Percentiles rank a stretch among this genome's conserved stretches.
Conservation (phyloP, 2,888 invertebrate genomes). For the Schizaphis graminum region DNA sequence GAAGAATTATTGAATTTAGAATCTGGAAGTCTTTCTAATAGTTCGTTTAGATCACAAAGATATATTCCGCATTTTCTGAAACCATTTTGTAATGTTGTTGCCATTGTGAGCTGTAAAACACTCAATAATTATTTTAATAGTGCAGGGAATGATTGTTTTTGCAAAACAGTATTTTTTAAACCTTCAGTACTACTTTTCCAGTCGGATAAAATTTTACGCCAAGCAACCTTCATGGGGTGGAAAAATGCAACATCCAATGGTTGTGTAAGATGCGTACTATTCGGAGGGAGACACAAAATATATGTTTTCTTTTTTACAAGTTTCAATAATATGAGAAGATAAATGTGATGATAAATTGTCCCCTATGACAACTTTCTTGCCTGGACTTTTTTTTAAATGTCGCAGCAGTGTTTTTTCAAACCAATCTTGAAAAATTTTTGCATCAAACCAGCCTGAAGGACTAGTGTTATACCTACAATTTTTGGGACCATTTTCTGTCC, state of each 20-base stretch:
- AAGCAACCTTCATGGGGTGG: constrained; percentile 32
- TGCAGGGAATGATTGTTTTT: neutral
- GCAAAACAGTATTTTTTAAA: neutral
- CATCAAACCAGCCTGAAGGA: neutral
- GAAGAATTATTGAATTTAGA: neutral
- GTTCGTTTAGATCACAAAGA: neutral
- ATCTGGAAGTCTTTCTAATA: neutral
- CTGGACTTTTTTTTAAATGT: neutral
- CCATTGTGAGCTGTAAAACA: neutral
- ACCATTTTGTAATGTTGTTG: neutral
- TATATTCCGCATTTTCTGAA: neutral
- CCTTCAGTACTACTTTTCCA: too few species aligned
- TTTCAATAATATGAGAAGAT: neutral
- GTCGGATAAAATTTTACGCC: neutral
- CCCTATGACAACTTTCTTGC: constrained; percentile 41
- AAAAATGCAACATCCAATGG: constrained; percentile 44
- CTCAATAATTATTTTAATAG: neutral
- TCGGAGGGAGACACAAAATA: constrained; percentile 32
- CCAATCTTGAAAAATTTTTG: neutral
- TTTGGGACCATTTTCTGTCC: neutral
- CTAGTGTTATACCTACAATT: neutral
- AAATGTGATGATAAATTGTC: constrained; percentile 49
- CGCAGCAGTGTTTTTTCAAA: neutral
- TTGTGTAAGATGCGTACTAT: constrained; percentile 36
- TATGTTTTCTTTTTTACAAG: constrained; percentile 28